Base-by-base conservation (phyloP, 2,888 invertebrate species). In the Eurois occulta region DNA sequence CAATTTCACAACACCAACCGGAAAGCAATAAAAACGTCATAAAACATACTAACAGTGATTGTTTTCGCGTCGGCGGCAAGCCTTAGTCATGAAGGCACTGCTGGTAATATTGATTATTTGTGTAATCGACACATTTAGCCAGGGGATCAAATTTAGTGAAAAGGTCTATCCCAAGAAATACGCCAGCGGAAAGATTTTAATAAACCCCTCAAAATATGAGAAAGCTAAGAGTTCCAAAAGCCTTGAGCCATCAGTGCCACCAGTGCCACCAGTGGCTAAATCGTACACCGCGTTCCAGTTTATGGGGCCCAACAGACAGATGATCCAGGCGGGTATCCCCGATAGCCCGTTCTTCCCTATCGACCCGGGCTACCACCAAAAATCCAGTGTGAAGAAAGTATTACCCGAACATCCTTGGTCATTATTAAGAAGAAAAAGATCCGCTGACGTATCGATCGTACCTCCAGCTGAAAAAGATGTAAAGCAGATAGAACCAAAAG, bases 221-320 rank as follows among this genome's bases (percentile, higher is more conserved):
- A 92, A 90, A 74, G 10, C 75, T 10, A 79, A 80, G 21, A 52
- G 13, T 2, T 1, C 13, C 8, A 10, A 1, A 21, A 24, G 21
- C 24, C 2, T 3, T 24, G 3, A 48, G 24, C 3, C 21, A 48
- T 0, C 32, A 21, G 21, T 62, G 21, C 4, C 41, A 65, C 13
- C n/a, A n/a, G n/a, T n/a, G n/a, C 35, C 58, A 65, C 13, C 60
- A 70, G 24, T 8, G 24, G 0, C 6, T 21, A 43, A 1, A 68
- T 60, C 35, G 2, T 95, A 94, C 65, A 95, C 95, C 0, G 93
- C 78, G 0, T 95, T 94, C 58, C 91, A 93, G 32, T 68, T 87
- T 0, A 77, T 91, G 1, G 83, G 71, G 0, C 2, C 24, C 11
- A 46, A 72, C 64, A 11, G 65, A 7, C 72, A 81, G 48, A 11